Conservation (phyloP, 1,140 invertebrate species). For the Anoplolepis gracilipes region DNA sequence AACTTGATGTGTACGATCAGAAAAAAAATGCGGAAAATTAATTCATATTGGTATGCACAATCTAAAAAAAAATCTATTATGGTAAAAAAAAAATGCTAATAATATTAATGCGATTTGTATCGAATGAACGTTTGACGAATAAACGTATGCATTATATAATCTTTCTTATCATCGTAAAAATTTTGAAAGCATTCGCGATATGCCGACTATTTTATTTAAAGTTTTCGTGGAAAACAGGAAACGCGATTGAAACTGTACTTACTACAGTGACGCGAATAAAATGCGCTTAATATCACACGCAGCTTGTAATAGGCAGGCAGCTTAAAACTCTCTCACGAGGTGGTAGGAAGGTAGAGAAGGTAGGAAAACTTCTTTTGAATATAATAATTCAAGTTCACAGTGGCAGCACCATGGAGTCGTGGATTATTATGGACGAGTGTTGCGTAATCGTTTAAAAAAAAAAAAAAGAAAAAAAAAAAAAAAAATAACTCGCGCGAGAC, state of each 20-base stretch:
- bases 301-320: neutral
- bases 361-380: constrained; percentile 45
- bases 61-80: neutral
- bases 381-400: constrained; percentile 71
- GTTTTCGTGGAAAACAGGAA: neutral
- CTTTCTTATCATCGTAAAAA: neutral
- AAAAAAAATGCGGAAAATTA: neutral
- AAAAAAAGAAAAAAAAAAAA: constrained; percentile 27
- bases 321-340: constrained; percentile 15
- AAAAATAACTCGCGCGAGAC: constrained; percentile 54
- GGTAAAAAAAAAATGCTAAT: neutral
- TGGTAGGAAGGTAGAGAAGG: neutral
- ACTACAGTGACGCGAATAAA: neutral
- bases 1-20: neutral
- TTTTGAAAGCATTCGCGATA: neutral
- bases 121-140: neutral
- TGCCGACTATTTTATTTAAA: neutral
- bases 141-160: neutral
- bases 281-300: constrained; percentile 6
- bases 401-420: constrained; percentile 60
- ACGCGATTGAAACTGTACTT: neutral
- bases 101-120: neutral
- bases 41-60: neutral
- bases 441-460: constrained; percentile 63
- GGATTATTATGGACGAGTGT: constrained; percentile 37